Evolutionary conservation across 92 coral and sea anemone species (phyloP), one percentile per base, ranked within the genome.

Genomic region (Palythoa heliodiscus): DNA sequence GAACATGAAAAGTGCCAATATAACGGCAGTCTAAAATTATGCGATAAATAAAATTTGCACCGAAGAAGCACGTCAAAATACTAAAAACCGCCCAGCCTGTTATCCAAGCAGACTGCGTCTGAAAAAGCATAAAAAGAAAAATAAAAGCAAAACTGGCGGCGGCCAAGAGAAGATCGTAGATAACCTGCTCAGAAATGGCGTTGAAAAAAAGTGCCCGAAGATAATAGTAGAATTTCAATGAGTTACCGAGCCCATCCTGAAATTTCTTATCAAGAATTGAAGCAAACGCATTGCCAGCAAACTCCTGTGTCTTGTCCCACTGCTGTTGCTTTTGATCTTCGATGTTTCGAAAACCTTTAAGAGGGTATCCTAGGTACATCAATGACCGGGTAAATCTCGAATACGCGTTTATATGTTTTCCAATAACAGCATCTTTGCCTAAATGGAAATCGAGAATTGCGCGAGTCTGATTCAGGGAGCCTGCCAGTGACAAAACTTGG

Each of bases 51-150:
- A 95, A 85, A 68, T 95, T 95, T 20, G 98, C 96, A 37, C 96
- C 96, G 52, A 95, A 93, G 77, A 95, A 95, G 58, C 97, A 93
- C 48, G 95, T 91, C 5, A 95, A 88, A 57, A 95, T 95, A 61
- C 98, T 93, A 76, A 95, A 93, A 8, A 95, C 96, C 11, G 97
- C 97, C 98, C 98, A 95, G 48, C 95, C 91, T 19, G 98, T 95
- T 63, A 95, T 95, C 98, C 98, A 95, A 3, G 94, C 87, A 12
- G 98, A 95, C 48, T 92, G 95, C 17, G 96, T 91, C 76, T 95
- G 98, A 58, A 93, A 92, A 70, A 93, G 82, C 98, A 95, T 95
- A 73, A 95, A 93, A 0, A 93, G 80, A 39, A 95, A 95, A 22
- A 95, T 95, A 55, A 95, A 95, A 24, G 95, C 92, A 76, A 95